Percentiles rank a stretch among this genome's conserved stretches.
Evolutionary conservation across 2,797 vertebrate species (phyloP).

Genomic region (Adelosebastes latens): DNA sequence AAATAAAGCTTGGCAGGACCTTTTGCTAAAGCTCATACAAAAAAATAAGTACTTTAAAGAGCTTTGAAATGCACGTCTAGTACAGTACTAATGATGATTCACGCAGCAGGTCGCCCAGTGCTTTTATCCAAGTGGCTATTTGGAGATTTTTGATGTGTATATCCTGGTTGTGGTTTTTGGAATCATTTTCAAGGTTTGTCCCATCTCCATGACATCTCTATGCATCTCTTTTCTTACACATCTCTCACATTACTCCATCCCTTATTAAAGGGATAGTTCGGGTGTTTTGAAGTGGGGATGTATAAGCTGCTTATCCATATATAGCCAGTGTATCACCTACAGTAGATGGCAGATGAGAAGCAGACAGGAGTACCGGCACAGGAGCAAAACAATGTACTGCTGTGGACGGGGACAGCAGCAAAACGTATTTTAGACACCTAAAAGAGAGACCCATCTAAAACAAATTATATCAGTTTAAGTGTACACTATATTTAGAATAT

Average conservation of each 20-base stretch:
- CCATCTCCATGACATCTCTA: not conserved
- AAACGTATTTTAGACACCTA: too few relatives aligned
- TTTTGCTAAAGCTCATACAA: slow-evolving; percentile 33
- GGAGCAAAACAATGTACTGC: too few relatives aligned
- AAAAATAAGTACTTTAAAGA: slow-evolving; percentile 44
- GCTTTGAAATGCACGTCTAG: slow-evolving; percentile 33
- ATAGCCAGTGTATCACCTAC: too few relatives aligned
- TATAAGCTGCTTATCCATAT: too few relatives aligned
- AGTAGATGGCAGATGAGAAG: too few relatives aligned
- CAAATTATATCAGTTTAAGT: too few relatives aligned
- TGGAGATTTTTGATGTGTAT: not conserved
- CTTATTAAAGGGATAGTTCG: not conserved
- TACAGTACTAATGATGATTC: slow-evolving; percentile 29
- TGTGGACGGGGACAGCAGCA: too few relatives aligned
- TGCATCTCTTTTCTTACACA: not conserved
- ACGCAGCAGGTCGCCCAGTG: not conserved
- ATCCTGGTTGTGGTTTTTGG: not conserved
- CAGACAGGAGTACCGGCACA: too few relatives aligned
- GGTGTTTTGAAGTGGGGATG: too few relatives aligned
- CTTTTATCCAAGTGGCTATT: slow-evolving; percentile 1
- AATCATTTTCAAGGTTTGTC: not conserved
- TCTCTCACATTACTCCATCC: not conserved
- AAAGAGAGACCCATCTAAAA: too few relatives aligned
- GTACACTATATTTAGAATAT: too few relatives aligned
- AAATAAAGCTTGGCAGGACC: slow-evolving; percentile 57